Conservation (phyloP, 1,140 invertebrate genomes). For the Drosophila setifemur region DNA sequence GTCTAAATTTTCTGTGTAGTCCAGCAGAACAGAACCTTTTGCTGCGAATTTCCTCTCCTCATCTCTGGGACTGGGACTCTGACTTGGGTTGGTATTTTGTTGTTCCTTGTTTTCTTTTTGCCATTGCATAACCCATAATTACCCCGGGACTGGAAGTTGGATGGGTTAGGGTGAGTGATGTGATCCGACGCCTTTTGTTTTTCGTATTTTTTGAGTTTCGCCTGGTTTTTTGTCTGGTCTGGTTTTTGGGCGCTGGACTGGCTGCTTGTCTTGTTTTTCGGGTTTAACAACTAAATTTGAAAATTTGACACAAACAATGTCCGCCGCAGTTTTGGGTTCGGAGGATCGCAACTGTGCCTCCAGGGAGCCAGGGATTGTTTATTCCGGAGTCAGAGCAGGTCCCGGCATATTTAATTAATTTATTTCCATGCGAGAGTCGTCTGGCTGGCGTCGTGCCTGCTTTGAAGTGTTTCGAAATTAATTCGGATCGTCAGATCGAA, state of each 20-base stretch:
- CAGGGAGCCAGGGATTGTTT: slow-evolving; percentile 38
- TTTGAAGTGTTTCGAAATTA: slow-evolving; percentile 81
- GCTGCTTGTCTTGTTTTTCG: slow-evolving; percentile 75
- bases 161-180: slow-evolving; percentile 54
- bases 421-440: slow-evolving; percentile 59
- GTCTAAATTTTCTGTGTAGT: slow-evolving; percentile 70
- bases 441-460: slow-evolving; percentile 51
- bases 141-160: slow-evolving; percentile 20
- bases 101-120: slow-evolving; percentile 37
- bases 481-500: slow-evolving; percentile 65
- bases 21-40: slow-evolving; percentile 35
- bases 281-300: slow-evolving; percentile 81
- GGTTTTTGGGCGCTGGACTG: slow-evolving; percentile 36
- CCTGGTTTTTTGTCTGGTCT: slow-evolving; percentile 21
- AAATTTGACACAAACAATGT: slow-evolving; percentile 79
- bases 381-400: slow-evolving; percentile 20
- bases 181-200: slow-evolving; percentile 68
- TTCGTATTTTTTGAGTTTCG: slow-evolving; percentile 13
- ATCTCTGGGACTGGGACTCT: slow-evolving; percentile 12
- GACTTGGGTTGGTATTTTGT: slow-evolving; percentile 16
- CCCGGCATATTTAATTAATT: slow-evolving; percentile 79
- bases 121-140: slow-evolving; percentile 71
- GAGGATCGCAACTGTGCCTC: slow-evolving; percentile 40
- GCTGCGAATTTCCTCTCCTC: slow-evolving; percentile 12
- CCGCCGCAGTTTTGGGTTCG: slow-evolving; percentile 12